Conservation (phyloP, 2,888 invertebrate species). For the Calameuta pallipes region DNA sequence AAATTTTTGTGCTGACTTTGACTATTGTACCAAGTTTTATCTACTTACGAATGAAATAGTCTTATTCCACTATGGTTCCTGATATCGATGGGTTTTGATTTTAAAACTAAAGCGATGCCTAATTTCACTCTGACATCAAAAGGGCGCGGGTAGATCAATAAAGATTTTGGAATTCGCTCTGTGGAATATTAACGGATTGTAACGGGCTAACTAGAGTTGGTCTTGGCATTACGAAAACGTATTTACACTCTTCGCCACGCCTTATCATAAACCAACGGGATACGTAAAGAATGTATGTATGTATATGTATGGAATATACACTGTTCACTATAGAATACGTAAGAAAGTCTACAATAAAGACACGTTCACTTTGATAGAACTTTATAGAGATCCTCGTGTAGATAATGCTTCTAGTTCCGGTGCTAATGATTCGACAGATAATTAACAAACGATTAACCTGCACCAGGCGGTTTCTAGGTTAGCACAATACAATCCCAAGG, state of each 20-base stretch:
- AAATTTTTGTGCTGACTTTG: not conserved
- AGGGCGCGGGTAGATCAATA: not conserved
- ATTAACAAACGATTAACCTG: not conserved
- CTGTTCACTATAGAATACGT: not conserved
- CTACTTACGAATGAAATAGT: not conserved
- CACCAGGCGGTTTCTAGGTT: not conserved
- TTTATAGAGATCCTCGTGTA: not conserved
- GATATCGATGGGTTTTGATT: not conserved
- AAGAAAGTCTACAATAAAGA: not conserved
- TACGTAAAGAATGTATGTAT: not conserved
- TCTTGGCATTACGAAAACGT: not conserved
- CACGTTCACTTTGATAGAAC: not conserved
- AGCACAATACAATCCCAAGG: not conserved
- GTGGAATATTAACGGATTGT: not conserved
- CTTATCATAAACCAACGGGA: constrained; percentile 27
- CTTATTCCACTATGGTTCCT: not conserved
- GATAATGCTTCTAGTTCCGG: not conserved
- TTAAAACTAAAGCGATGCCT: not conserved
- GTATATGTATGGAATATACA: not conserved
- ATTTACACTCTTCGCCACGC: not conserved
- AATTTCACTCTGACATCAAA: not conserved
- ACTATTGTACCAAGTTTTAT: not conserved
- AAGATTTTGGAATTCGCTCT: not conserved
- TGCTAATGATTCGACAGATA: not conserved
- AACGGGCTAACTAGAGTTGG: not conserved